Conservation (phyloP, 2,888 invertebrate genomes). For the Tetranychus piercei region DNA sequence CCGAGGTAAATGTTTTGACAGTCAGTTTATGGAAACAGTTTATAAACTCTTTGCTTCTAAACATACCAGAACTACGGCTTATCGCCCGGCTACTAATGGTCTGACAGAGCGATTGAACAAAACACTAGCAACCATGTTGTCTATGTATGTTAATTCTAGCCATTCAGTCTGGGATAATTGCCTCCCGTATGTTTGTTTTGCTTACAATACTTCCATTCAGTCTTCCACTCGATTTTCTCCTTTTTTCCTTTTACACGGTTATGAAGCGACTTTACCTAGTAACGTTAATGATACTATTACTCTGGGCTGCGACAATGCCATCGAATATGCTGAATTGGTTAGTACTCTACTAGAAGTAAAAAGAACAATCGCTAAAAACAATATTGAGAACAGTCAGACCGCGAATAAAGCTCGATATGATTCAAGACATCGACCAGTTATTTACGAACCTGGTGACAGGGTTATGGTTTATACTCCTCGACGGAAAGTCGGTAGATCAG, state of each 20-base stretch:
- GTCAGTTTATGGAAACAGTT: neutral
- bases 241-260: neutral
- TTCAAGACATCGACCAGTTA: neutral
- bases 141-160: constrained; percentile 21
- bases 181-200: constrained; percentile 20
- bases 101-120: constrained; percentile 26
- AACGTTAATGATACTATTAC: constrained; percentile 16
- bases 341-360: neutral
- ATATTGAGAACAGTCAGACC: neutral
- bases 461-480: constrained; percentile 15
- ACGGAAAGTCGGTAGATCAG: constrained; percentile 10
- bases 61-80: constrained; percentile 24
- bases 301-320: neutral
- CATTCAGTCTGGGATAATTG: constrained; percentile 26
- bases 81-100: constrained; percentile 25
- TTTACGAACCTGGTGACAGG: constrained; percentile 12
- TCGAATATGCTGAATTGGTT: neutral
- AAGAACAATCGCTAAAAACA: neutral
- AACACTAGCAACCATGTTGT: constrained; percentile 25
- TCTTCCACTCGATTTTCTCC: neutral
- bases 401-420: neutral
- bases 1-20: neutral
- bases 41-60: constrained; percentile 6
- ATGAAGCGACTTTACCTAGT: neutral
- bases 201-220: neutral